Evolutionary conservation across 1,140 invertebrate genomes (phyloP), one percentile per base, ranked within the genome.

Genomic region (Antheraea mylitta): DNA sequence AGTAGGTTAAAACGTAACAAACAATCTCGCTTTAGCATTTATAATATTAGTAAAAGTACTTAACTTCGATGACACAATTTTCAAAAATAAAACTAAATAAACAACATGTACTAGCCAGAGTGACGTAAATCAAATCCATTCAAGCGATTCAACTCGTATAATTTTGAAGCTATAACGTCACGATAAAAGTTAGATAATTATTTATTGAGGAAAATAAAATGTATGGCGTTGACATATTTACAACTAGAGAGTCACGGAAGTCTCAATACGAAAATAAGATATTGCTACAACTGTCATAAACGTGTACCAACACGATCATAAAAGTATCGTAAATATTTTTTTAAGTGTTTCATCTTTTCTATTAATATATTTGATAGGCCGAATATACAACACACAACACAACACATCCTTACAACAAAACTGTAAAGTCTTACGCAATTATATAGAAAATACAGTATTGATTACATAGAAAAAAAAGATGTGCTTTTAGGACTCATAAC

Each of bases 191-290:
- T 10, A 37, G 9, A 64, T 48, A 16, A 65, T 65, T 53, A 65
- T 81, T 76, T 76, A 72, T 69, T 70, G 73, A n/a, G 60, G 61
- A 72, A 53, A 72, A 76, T 77, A 74, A 82, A 76, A 79, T 72
- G 77, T 79, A 69, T 70, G 68, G 68, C 79, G 77, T 72, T 69
- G 74, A 78, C 75, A 77, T 74, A 74, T 86, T 82, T 81, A 84
- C 76, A 78, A 74, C 68, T 59, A 58, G 70, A 60, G 75, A 70
- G 74, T 66, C 75, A 60, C 67, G 66, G 68, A 77, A 75, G 68
- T 75, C 71, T 37, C 67, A 36, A 64, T 66, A 74, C 65, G 71
- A 72, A 76, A 76, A 74, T 69, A 72, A 75, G 48, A 73, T 72
- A 77, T 75, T 68, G 61, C 64, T 67, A 68, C 66, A 59, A 48